Conservation (phyloP, 2,113 vertebrate genomes). For the Arothron firmamentum region DNA sequence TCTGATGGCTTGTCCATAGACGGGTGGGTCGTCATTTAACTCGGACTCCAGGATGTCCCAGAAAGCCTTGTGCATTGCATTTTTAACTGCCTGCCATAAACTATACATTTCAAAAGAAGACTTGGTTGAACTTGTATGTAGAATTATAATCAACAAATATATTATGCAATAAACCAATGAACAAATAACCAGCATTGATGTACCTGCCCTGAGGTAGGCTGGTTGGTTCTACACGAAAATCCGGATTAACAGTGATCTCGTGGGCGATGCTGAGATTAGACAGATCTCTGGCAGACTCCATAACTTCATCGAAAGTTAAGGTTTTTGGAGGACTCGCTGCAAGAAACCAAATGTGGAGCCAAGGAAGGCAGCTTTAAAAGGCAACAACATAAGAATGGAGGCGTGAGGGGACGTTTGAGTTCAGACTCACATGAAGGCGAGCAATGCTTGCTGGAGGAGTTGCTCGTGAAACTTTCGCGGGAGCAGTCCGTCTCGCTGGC, state of each 20-base stretch:
- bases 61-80: conserved; percentile 87
- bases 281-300: conserved; percentile 82
- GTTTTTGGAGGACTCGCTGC: conserved; percentile 86
- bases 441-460: conserved; percentile 87
- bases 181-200: not conserved
- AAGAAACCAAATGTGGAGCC: conserved; percentile 6
- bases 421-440: conserved; percentile 85
- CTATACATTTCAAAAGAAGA: conserved; percentile 54
- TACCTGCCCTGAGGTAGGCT: conserved; percentile 82
- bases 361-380: conserved; percentile 3
- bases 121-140: not conserved
- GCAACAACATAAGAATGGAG: not conserved
- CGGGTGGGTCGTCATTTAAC: conserved; percentile 85
- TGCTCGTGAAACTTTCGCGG: conserved; percentile 85
- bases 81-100: conserved; percentile 80
- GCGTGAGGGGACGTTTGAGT: not conserved
- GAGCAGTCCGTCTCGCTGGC: conserved; percentile 83
- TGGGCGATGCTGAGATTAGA: conserved; percentile 85
- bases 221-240: conserved; percentile 78
- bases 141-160: not conserved
- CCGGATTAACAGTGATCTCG: conserved; percentile 85
- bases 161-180: not conserved
- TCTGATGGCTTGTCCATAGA: conserved; percentile 85
- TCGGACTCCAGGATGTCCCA: conserved; percentile 88
- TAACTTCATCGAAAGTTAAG: conserved; percentile 84